Conservation (phyloP, 2,797 vertebrate species). For the Danio tinwini region DNA sequence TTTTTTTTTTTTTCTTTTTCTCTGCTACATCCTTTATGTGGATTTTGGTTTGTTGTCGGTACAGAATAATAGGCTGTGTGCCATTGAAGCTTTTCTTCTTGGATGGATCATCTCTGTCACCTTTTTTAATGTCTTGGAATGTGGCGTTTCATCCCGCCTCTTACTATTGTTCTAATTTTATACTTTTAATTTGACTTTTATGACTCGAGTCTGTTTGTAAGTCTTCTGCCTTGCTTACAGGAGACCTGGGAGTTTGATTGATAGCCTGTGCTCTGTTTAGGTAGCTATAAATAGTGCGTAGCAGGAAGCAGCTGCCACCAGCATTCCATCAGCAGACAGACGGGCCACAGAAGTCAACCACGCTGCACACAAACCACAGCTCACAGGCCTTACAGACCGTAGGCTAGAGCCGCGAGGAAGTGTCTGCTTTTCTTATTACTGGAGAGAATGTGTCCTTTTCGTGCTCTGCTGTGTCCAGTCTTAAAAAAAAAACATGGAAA, state of each 20-base stretch:
- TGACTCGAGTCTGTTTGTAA: background rate
- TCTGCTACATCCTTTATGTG: background rate
- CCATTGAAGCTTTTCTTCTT: background rate
- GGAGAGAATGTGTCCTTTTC: background rate
- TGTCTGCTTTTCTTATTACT: slow-evolving; percentile 42
- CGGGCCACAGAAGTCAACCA: slow-evolving; percentile 44
- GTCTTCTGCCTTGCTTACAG: background rate
- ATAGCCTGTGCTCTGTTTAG: slow-evolving; percentile 63
- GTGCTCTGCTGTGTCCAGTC: background rate
- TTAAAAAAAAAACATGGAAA: no score
- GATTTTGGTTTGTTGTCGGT: background rate
- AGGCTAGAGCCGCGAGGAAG: slow-evolving; percentile 32
- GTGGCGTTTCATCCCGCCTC: background rate
- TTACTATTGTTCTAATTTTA: background rate
- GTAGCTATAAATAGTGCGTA: slow-evolving; percentile 73
- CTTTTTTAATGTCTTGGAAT: slow-evolving; percentile 9
- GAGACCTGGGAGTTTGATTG: slow-evolving; percentile 63
- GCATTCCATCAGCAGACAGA: slow-evolving; percentile 64
- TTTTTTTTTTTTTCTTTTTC: background rate
- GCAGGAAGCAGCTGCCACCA: slow-evolving; percentile 72
- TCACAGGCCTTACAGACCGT: slow-evolving; percentile 29
- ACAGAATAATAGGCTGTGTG: background rate
- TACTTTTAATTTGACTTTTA: background rate
- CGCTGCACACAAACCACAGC: slow-evolving; percentile 46
- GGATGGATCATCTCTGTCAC: background rate